phyloP scores from a whole-genome alignment of 2,888 invertebrate species.

The Drosophila cyrtoloma region DNA sequence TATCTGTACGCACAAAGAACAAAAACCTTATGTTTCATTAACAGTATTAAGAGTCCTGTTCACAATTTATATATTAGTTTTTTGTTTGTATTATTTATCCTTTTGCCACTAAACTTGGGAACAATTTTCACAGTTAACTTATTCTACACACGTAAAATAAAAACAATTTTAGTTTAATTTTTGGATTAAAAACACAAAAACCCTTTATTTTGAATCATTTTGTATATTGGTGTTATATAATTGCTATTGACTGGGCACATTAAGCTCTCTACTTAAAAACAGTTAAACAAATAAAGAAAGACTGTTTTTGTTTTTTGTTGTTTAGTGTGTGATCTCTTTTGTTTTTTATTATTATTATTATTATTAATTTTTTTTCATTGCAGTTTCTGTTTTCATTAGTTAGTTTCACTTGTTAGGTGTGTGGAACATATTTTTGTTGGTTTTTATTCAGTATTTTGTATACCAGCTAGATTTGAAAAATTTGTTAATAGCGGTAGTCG shows the following conservation, averaged over 20 bases:
- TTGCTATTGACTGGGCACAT: constrained; percentile 79
- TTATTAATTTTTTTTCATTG: not conserved
- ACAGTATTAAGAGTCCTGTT: too few species aligned
- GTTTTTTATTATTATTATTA: constrained; percentile 11
- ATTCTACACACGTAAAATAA: not conserved
- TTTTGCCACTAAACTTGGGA: not conserved
- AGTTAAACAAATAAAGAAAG: constrained; percentile 51
- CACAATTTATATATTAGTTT: too few species aligned
- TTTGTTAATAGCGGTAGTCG: constrained; percentile 67
- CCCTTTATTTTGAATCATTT: constrained; percentile 69
- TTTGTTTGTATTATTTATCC: not conserved
- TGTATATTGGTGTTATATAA: constrained; percentile 73
- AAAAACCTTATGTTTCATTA: not conserved
- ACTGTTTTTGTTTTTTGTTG: constrained; percentile 44
- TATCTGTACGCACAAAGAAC: not conserved
- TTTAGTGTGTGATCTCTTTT: constrained; percentile 8
- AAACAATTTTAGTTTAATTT: not conserved
- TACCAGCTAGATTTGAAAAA: constrained; percentile 58
- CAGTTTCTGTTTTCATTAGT: constrained; percentile 19
- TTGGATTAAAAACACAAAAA: constrained; percentile 54
- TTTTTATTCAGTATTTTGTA: constrained; percentile 16
- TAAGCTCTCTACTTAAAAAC: constrained; percentile 77
- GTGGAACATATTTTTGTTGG: constrained; percentile 23
- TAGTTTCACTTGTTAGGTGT: constrained; percentile 19
- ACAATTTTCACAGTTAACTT: rapidly evolving